Evolutionary conservation across 2,888 invertebrate species (phyloP).

Genomic region (Pyrrhopygopsis socrates): DNA sequence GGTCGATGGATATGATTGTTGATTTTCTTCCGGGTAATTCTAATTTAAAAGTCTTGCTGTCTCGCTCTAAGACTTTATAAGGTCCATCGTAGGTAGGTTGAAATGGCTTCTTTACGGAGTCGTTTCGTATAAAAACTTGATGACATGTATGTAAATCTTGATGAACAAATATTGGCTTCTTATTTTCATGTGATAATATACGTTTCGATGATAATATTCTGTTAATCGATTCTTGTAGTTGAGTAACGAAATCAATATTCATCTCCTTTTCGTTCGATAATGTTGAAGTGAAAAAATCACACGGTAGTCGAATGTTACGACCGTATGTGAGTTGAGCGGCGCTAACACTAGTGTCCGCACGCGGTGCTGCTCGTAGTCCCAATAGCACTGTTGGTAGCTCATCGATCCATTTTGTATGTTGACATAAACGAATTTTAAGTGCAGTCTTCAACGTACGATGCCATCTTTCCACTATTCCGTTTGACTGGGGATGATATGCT

Average conservation of each 20-base stretch:
- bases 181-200: slow-evolving; percentile 71
- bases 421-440: neutral
- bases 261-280: slow-evolving; percentile 67
- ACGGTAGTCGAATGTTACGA: neutral
- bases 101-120: slow-evolving; percentile 42
- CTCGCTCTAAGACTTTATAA: slow-evolving; percentile 33
- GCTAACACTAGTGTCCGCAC: neutral
- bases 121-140: slow-evolving; percentile 43
- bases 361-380: neutral
- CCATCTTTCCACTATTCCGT: slow-evolving; percentile 19
- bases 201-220: slow-evolving; percentile 59
- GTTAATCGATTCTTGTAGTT: no score
- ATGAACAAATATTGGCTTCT: slow-evolving; percentile 30
- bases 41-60: slow-evolving; percentile 33
- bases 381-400: slow-evolving; percentile 9
- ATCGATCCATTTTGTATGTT: neutral
- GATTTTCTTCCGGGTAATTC: neutral
- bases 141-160: slow-evolving; percentile 27
- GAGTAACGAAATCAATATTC: no score
- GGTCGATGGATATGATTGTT: slow-evolving; percentile 41
- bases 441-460: neutral
- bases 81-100: slow-evolving; percentile 51
- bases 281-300: slow-evolving; percentile 50
- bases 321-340: slow-evolving; percentile 9
- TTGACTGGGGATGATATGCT: slow-evolving; percentile 6